Base-by-base conservation (phyloP, 2,797 vertebrate species). In the Acanthornis magna region DNA sequence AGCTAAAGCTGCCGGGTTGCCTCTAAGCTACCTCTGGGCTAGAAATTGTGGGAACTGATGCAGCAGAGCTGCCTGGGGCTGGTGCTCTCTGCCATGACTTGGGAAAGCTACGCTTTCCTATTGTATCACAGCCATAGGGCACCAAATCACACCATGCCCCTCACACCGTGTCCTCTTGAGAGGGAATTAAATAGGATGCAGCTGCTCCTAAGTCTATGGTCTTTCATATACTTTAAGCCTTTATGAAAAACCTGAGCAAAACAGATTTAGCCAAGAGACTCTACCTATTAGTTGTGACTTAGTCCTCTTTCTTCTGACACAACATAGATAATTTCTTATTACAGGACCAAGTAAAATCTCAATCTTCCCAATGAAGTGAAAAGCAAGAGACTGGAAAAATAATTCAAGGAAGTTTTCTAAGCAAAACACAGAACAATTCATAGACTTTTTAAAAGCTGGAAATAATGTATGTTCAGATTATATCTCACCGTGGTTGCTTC, bases 401-500 rank as follows among this genome's bases (percentile, higher is more conserved):
- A 79, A 86, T 71, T 74, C 27, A 68, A 67, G 48, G 21, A 58
- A 20, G 23, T 67, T 81, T 93, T 76, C 55, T 85, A 50, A 75
- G 38, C 63, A 88, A 83, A 89, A 27, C 43, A 72, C 9, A 43
- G 53, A 85, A 62, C 16, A 77, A 78, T 42, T 88, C 2, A 40
- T 5, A 61, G 9, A 60, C 20, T 60, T 91, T 82, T 80, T 55
- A 1, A 42, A 89, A 66, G 29, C 16, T 57, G 43, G 40, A 85
- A 70, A 43, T 48, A 84, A 92, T 16, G 6, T 36, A 29, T 22
- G 32, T 61, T 73, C 47, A 50, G 40, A 74, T 48, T 63, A 81
- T 51, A 91, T 89, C 98, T 98, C 85, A 98, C 98, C 97, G 91
- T 97, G 79, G 93, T 45, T 96, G 92, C 45, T 92, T 95, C 78